phyloP scores from a whole-genome alignment of 2,113 vertebrate species.

The Gobio gobio region DNA sequence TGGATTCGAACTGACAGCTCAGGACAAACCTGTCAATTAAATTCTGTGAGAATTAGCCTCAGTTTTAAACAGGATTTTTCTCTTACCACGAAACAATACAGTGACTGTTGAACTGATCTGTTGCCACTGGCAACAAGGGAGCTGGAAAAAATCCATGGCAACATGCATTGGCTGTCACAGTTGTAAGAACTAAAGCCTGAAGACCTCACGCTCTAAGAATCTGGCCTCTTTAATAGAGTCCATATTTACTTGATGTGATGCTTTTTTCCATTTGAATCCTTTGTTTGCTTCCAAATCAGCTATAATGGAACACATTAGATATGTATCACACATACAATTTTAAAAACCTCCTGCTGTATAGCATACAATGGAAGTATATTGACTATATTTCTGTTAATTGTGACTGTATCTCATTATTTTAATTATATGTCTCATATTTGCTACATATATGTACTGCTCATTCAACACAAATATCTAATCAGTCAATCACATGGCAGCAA shows the following conservation, averaged over 20 bases:
- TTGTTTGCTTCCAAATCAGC: slow-evolving; percentile 1
- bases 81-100: slow-evolving; percentile 46
- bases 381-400: neutral
- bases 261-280: neutral
- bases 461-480: too few relatives aligned
- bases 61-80: slow-evolving; percentile 38
- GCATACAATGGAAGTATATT: neutral
- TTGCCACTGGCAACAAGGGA: slow-evolving; percentile 62
- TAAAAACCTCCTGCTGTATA: neutral
- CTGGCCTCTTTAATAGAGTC: slow-evolving; percentile 16
- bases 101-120: slow-evolving; percentile 56
- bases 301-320: neutral
- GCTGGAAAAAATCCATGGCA: slow-evolving; percentile 60
- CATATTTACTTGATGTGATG: slow-evolving; percentile 18
- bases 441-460: too few relatives aligned
- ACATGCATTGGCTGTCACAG: slow-evolving; percentile 47
- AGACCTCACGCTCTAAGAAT: slow-evolving; percentile 15
- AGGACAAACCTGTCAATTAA: slow-evolving; percentile 39
- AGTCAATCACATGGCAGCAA: too few relatives aligned
- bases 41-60: slow-evolving; percentile 12
- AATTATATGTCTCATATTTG: neutral
- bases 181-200: slow-evolving; percentile 22
- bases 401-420: neutral
- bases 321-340: neutral
- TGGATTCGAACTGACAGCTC: slow-evolving; percentile 20